A percentile compares a stretch with the other conserved stretches of the same genome.
Conservation (phyloP, 2,113 vertebrate species). For the Vireo altiloquus region DNA sequence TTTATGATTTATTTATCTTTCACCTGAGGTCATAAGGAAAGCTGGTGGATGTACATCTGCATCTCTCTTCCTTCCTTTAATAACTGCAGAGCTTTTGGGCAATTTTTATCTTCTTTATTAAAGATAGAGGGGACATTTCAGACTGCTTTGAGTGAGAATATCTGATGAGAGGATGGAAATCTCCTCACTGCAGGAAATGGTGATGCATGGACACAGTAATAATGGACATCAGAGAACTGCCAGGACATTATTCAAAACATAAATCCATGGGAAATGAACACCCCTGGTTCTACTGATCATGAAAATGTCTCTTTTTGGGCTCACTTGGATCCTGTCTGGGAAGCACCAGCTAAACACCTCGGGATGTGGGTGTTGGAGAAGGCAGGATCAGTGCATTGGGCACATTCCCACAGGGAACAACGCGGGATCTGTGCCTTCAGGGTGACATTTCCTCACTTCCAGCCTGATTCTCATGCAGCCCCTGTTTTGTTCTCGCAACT, state of each 20-base stretch:
- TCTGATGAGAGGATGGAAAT: background rate
- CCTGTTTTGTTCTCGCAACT: background rate
- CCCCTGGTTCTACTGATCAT: background rate
- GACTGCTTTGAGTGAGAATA: background rate
- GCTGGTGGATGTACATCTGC: background rate
- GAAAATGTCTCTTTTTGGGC: background rate
- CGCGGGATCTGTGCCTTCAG: background rate
- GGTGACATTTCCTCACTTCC: background rate
- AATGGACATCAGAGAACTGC: background rate
- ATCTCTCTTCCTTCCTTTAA: background rate
- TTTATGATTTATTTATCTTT: constrained; percentile 11
- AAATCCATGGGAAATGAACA: background rate
- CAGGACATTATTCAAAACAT: accelerated
- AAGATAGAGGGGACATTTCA: background rate
- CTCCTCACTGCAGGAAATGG: background rate
- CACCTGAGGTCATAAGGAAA: background rate
- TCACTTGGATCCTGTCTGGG: background rate
- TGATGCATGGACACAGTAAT: accelerated
- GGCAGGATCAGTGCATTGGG: accelerated
- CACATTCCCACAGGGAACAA: accelerated
- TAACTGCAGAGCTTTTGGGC: background rate
- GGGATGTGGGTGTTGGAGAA: accelerated
- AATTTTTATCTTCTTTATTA: background rate
- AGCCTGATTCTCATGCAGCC: background rate
- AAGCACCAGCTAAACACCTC: background rate